Evolutionary conservation across 2,888 invertebrate species (phyloP), one percentile per base, ranked within the genome.

Genomic region (Nomada flava): DNA sequence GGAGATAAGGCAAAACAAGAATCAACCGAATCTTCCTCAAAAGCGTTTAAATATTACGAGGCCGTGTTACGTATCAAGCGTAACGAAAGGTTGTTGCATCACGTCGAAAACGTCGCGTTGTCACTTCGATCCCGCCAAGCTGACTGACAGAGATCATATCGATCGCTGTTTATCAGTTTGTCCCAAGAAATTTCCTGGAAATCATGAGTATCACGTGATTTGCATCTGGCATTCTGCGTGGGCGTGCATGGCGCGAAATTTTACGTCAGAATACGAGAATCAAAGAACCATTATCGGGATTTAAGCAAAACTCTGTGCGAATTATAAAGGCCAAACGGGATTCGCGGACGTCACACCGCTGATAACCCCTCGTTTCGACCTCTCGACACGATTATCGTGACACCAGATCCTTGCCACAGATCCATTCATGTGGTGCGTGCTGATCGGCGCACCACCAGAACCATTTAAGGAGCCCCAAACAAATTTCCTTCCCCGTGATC

Each of bases 291-390:
- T 67, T 83, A 85, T 86, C 68, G 20, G 13, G 23, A 18, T 53
- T 53, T 42, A 73, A 73, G 26, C 65, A 26, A 53, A 67, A 65
- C 60, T 59, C 55, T 63, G 36, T 23, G 44, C 62, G 64, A 47
- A 75, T 11, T 13, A 72, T 82, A 82, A 74, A 36, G 53, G 26
- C 42, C 42, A 36, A 15, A 4, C n/a, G 53, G 71, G 64, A 76
- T 62, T 68, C 50, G 60, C 70, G 47, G 26, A 36, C 74, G 76
- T 80, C 73, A 73, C 64, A 74, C 80, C 72, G 79, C 64, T 26
- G 89, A 88, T 89, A 89, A 87, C 89, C 85, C 79, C 20, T 10
- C 23, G 60, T 20, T 74, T 60, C 71, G 84, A 88, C 86, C 88
- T 73, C 69, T n/a, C 79, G 86, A 86, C 80, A 84, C 73, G 69